phyloP scores from a whole-genome alignment of 1,140 invertebrate genomes.

The Pseudobourletiella spinata region DNA sequence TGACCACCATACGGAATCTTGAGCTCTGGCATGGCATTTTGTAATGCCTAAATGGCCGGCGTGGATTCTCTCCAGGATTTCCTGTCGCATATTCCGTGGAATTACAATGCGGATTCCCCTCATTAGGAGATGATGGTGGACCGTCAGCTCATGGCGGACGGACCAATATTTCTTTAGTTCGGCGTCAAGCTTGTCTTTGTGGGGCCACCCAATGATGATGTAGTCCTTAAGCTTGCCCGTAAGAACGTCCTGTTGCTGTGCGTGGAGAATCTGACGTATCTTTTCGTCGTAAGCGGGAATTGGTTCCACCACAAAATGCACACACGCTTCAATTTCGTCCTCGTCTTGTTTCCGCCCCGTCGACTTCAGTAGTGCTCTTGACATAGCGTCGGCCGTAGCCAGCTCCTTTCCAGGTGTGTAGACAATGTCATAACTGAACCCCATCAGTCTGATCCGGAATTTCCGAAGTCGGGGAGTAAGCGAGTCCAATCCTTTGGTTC shows the following conservation, averaged over 20 bases:
- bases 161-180: too few relatives aligned
- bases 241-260: constrained; percentile 3
- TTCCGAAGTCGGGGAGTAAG: constrained; percentile 40
- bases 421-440: constrained; percentile 29
- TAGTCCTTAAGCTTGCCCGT: not conserved
- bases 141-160: too few relatives aligned
- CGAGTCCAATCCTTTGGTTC: constrained; percentile 39
- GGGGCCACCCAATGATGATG: not conserved
- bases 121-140: too few relatives aligned
- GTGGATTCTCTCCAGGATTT: too few relatives aligned
- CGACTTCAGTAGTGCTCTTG: not conserved
- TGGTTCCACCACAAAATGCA: not conserved
- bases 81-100: too few relatives aligned
- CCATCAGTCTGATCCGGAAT: constrained; percentile 40
- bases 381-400: constrained; percentile 1
- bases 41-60: too few relatives aligned
- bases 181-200: not conserved
- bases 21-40: not conserved
- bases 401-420: constrained; percentile 21
- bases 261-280: not conserved
- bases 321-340: not conserved
- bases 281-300: constrained; percentile 6
- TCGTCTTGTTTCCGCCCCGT: not conserved
- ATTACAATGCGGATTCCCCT: too few relatives aligned
- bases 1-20: not conserved